Base-by-base conservation (phyloP, 2,797 vertebrate species). In the Vipera ursinii region DNA sequence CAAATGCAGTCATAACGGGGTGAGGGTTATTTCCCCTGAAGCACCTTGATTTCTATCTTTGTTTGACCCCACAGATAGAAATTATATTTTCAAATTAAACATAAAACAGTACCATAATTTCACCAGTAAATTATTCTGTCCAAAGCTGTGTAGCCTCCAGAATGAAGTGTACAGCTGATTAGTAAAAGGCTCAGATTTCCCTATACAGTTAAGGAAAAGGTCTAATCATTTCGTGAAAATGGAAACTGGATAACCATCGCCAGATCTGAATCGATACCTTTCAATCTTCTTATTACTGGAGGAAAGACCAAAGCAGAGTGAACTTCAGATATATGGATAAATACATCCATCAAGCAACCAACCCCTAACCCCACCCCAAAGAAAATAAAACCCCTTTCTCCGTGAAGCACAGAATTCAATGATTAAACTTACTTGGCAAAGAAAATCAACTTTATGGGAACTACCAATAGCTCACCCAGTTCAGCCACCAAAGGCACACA, bases 351-450 rank as follows among this genome's bases (percentile, higher is more conserved):
- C 48, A 32, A 14, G 0, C 56, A 93, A 65, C 94, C 73, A 82
- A 24, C 44, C 38, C 90, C 90, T 32, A 32, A 32, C 32, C 3
- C 0, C 73, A 26, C 91, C 92, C 2, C 0, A 51, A 32, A 38
- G 78, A 90, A 44, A 89, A 65, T 63, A 65, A 65, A 51, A 87
- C 8, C 0, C 9, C 9, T 59, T 0, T 22, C 61, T 91, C 44
- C 48, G 90, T 44, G 9, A 94, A 56, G 2, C 95, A 89, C 14
- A 60, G 86, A 53, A 38, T 89, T 89, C 55, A 91, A 59, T 82
- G 92, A 32, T 86, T 57, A 55, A 44, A 17, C 32, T 4, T 15
- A 59, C 61, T 1, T 65, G 0, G 15, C 0, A 20, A 63, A 22
- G 59, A 5, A 53, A 56, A 90, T 6, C 91, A 89, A 0, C 12